phyloP scores from a whole-genome alignment of 2,113 vertebrate genomes.

The Cynocephalus volans region DNA sequence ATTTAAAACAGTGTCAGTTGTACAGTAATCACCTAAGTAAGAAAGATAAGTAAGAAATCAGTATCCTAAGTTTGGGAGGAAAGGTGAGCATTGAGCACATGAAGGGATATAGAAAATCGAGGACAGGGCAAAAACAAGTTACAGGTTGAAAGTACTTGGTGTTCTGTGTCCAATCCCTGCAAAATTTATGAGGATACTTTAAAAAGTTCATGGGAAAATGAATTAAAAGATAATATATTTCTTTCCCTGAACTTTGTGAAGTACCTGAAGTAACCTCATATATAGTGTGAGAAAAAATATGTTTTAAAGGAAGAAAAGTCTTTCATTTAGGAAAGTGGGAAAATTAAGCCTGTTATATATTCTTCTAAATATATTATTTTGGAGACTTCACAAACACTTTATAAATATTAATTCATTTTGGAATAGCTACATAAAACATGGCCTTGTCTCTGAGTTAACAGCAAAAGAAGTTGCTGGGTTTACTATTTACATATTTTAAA shows the following conservation, averaged over 20 bases:
- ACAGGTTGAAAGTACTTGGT: background rate
- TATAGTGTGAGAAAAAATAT: background rate
- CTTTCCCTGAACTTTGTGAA: too few relatives aligned
- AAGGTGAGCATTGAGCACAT: background rate
- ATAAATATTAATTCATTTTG: background rate
- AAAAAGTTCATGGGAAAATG: too few relatives aligned
- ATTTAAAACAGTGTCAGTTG: background rate
- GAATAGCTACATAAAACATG: background rate
- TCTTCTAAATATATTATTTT: background rate
- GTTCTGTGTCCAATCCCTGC: conserved; percentile 25
- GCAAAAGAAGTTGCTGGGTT: conserved; percentile 11
- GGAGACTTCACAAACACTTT: background rate
- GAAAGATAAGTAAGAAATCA: background rate
- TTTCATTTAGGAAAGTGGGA: conserved; percentile 2
- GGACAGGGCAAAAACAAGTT: background rate
- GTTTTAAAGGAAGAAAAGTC: conserved; percentile 8
- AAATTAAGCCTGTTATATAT: background rate
- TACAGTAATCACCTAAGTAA: background rate
- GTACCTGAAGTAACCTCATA: background rate
- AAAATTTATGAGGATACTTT: background rate
- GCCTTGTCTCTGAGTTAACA: conserved; percentile 22
- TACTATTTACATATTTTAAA: background rate
- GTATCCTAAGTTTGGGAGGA: background rate
- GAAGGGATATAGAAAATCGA: background rate
- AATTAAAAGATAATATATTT: too few relatives aligned